A percentile compares a stretch with the other conserved stretches of the same genome.
These are phyloP conservation scores for Tanytarsus gracilentus DNA, from an alignment of 2,888 invertebrate genomes.

Conservation along the genomic window DNA sequence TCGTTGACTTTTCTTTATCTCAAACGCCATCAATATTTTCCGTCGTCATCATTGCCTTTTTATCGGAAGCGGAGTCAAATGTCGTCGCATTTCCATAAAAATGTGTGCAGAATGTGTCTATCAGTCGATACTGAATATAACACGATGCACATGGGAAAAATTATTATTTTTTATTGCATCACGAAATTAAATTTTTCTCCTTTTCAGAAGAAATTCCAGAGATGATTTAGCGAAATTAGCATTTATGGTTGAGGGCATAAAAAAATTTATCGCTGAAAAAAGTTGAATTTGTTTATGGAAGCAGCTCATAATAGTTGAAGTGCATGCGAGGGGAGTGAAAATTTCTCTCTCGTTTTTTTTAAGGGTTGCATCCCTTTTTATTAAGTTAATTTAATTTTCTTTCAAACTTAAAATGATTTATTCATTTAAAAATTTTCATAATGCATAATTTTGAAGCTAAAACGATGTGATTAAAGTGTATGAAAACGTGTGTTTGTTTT, in stretches of 20 bases:
- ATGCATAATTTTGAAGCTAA: conserved; percentile 24
- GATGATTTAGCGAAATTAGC: conserved; percentile 27
- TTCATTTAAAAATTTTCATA: conserved; percentile 16
- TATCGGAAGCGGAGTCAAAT: too few species aligned
- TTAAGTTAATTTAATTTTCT: conserved; percentile 12
- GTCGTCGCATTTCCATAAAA: too few species aligned
- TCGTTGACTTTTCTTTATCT: too few species aligned
- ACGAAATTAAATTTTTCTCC: neutral
- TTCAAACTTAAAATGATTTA: conserved; percentile 15
- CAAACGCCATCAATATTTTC: too few species aligned
- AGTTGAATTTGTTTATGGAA: too few species aligned
- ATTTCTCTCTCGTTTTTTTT: too few species aligned
- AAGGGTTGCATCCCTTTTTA: too few species aligned
- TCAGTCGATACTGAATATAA: neutral
- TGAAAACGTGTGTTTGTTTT: conserved; percentile 28
- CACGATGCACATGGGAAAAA: neutral
- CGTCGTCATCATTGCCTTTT: too few species aligned
- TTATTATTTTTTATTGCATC: neutral
- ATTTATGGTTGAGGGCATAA: conserved; percentile 17
- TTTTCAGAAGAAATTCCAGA: neutral
- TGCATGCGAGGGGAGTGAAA: too few species aligned
- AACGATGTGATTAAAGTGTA: conserved; percentile 29
- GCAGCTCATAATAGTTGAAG: too few species aligned
- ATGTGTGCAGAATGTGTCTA: neutral
- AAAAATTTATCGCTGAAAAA: conserved; percentile 19